These are phyloP conservation scores for Hyla sarda DNA, from an alignment of 2,113 vertebrate species.

Conservation along the genomic window DNA sequence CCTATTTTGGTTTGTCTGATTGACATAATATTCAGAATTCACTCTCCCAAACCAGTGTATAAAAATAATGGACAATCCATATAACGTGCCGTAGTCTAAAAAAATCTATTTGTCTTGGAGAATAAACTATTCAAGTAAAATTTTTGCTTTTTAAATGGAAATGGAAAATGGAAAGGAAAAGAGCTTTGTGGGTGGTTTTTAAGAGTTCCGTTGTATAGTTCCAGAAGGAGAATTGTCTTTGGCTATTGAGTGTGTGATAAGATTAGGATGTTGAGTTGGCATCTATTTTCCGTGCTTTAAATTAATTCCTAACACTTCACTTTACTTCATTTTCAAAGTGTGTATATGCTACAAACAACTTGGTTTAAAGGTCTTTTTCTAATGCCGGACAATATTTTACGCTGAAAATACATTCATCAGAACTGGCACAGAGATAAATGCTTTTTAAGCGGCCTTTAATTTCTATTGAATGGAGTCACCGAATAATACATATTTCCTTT, in stretches of 20 bases:
- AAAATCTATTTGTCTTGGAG: neutral
- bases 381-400: conserved; percentile 53
- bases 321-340: conserved; percentile 32
- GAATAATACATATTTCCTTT: conserved; percentile 60
- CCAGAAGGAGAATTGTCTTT: neutral
- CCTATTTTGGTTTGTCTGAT: too few relatives aligned
- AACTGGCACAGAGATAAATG: conserved; percentile 56
- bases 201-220: neutral
- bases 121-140: neutral
- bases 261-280: conserved; percentile 17
- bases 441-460: conserved; percentile 56
- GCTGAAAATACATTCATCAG: conserved; percentile 50
- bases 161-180: conserved; percentile 5
- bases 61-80: neutral
- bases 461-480: conserved; percentile 44
- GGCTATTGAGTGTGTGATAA: conserved; percentile 18
- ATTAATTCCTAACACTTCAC: conserved; percentile 18
- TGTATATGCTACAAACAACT: conserved; percentile 25
- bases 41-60: neutral
- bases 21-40: too few relatives aligned
- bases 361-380: conserved; percentile 42
- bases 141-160: conserved; percentile 1
- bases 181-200: neutral
- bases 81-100: neutral
- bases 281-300: conserved; percentile 42